Evolutionary conservation across 2,888 invertebrate genomes (phyloP), one percentile per base, ranked within the genome.

Genomic region (Ligdia adustata): DNA sequence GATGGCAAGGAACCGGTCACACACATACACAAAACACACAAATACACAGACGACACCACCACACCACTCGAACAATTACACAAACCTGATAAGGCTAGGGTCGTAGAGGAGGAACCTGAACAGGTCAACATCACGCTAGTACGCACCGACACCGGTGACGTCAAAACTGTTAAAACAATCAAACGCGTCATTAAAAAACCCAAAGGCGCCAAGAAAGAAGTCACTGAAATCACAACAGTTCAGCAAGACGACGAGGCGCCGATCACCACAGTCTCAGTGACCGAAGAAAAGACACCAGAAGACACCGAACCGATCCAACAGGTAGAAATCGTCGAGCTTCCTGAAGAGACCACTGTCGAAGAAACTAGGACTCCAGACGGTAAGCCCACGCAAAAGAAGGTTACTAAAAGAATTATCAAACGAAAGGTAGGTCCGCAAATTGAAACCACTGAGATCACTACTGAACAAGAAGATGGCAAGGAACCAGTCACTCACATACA

Each of bases 401-500:
- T 49, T 3, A 57, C 59, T 1, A 38, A 56, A 64, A 41, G 39
- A 7, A 44, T 38, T 9, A 55, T 52, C 9, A 75, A 74, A 37
- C 63, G 71, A 55, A 84, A 75, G 18, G 34, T 43, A 27, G 57
- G 54, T 2, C 55, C 59, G 65, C 79, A 15, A 32, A 24, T 55
- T 9, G 55, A 52, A 52, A 89, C 90, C 62, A 81, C 84, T 45
- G 79, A 84, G 56, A 66, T 74, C 28, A 64, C 46, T 27, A 62
- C 60, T 18, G 68, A 55, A 46, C 52, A 88, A 34, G 82, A 75
- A 49, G 73, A 80, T 7, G 60, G 64, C 26, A 49, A 70, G 49
- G 52, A 42, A 62, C 63, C 64, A 75, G 59, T 50, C 70, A 11
- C 64, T 53, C 16, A 70, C 69, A 55, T 89, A 49, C 67, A 80